Evolutionary conservation across 2,113 vertebrate species (phyloP), one percentile per base, ranked within the genome.

Genomic region (Gallinago undulata): DNA sequence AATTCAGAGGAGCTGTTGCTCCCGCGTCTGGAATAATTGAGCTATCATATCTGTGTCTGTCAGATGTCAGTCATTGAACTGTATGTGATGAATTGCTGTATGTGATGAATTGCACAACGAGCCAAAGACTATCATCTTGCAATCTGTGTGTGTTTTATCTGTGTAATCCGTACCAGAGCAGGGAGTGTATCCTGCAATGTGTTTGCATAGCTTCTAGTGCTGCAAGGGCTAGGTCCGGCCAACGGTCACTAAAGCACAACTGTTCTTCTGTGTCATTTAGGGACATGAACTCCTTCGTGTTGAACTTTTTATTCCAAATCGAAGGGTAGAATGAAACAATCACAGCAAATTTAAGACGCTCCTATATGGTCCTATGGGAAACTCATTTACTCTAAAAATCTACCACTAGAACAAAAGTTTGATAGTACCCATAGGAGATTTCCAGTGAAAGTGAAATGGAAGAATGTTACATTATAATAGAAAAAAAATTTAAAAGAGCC

Each of bases 21-120:
- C 24, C 66, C 0, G 1, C 2, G 19, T 64, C 48, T 91, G 84
- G 69, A 93, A 90, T 89, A 96, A 97, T 73, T 82, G 95, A 96
- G 91, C 91, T 84, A 89, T 96, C 91, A 89, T 75, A 81, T 78
- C 84, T n/a, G 69, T 91, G 89, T 84, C 94, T 97, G 94, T 93
- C 95, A 96, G 89, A 89, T 96, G 96, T 93, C 96, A 93, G 53
- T 97, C 96, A 95, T 91, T n/a, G n/a, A n/a, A n/a, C n/a, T 37
- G 35, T 70, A 63, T 5, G 83, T 81, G 84, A 78, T 43, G 89
- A 79, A 76, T 82, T 72, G 74, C 81, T 37, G 35, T 70, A 63
- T 5, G 83, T 81, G 84, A 78, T 43, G 89, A 79, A 76, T 82
- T 72, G 74, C 81, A 91, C 23, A 11, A 25, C 0, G 39, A 94